Evolutionary conservation across 2,888 invertebrate species (phyloP).

Genomic region (Drosophila parthenogenetica): DNA sequence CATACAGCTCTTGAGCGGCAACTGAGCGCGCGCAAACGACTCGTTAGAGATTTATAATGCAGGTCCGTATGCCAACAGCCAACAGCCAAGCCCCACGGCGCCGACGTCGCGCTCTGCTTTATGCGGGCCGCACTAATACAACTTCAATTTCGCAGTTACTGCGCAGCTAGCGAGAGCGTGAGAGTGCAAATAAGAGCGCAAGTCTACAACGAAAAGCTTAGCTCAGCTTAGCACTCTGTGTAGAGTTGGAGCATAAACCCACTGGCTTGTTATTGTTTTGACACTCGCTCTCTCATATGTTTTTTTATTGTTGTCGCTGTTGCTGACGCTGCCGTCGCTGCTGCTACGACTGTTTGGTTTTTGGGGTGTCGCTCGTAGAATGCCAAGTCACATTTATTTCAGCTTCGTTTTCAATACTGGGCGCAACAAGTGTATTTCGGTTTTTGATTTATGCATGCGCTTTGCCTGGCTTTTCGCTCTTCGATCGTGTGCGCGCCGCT

Average conservation of each 20-base stretch:
- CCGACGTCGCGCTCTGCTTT: constrained; percentile 41
- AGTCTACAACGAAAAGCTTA: constrained; percentile 72
- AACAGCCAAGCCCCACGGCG: constrained; percentile 53
- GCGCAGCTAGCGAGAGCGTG: constrained; percentile 43
- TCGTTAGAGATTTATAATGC: constrained; percentile 72
- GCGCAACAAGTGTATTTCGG: constrained; percentile 77
- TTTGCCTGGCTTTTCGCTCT: constrained; percentile 25
- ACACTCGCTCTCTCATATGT: constrained; percentile 15
- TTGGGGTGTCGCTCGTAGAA: constrained; percentile 62
- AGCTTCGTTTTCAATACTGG: constrained; percentile 71
- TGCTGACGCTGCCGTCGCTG: constrained; percentile 32
- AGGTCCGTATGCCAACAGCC: constrained; percentile 41
- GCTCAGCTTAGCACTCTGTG: constrained; percentile 54
- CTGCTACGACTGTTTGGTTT: constrained; percentile 30
- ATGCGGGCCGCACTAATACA: constrained; percentile 56
- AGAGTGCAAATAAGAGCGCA: constrained; percentile 21
- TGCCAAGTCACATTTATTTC: constrained; percentile 70
- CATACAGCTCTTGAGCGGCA: constrained; percentile 60
- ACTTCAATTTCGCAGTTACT: constrained; percentile 24
- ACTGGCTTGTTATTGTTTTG: constrained; percentile 63
- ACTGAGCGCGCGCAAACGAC: constrained; percentile 71
- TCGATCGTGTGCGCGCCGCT: not conserved
- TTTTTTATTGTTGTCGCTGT: constrained; percentile 26
- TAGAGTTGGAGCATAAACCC: constrained; percentile 59
- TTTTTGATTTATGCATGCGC: constrained; percentile 77